Base-by-base conservation (phyloP, 2,113 vertebrate genomes). In the Nycticebus coucang region DNA sequence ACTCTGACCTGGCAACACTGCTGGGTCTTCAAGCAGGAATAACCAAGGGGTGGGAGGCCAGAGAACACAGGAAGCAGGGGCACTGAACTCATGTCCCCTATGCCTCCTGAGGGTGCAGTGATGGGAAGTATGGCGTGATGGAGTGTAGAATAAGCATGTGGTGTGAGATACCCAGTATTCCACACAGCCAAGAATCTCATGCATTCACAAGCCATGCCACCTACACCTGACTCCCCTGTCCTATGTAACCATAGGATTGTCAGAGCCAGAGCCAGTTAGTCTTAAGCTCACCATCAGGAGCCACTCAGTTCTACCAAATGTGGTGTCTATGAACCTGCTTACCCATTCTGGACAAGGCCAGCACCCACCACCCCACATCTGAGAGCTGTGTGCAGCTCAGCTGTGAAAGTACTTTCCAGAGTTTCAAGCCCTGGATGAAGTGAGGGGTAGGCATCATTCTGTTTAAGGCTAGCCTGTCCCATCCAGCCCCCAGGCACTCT, bases 221-320 rank as follows among this genome's bases (percentile, higher is more conserved):
- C 60, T 17, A 2, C 14, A 45, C 24, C 0, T 0, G 22, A 35
- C 11, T 50, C 66, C 33, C 2, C 37, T 17, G 12, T 28, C 68
- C 60, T 26, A 2, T 4, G 30, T 30, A 35, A 17, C 21, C 15
- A 1, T 2, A 9, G 0, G 28, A 60, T 2, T 2, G 35, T 6
- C 10, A 62, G 10, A n/a, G 8, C 30, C 26, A 14, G 28, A 35
- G 5, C 1, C n/a, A 35, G 66, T 50, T 28, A 35, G 66, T 50
- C 80, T 17, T 0, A 0, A 0, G 21, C 55, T 19, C 17, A 78
- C 55, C 24, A 3, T 19, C 55, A 9, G 21, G 7, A 81, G 57
- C 22, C 7, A 15, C 11, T 28, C 5, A 1, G 6, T n/a, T 7
- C 60, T 10, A 5, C 24, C 4, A 0, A 62, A 7, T 0, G 1